Conservation (phyloP, 2,888 invertebrate species). For the Noctuana brunneofusca region DNA sequence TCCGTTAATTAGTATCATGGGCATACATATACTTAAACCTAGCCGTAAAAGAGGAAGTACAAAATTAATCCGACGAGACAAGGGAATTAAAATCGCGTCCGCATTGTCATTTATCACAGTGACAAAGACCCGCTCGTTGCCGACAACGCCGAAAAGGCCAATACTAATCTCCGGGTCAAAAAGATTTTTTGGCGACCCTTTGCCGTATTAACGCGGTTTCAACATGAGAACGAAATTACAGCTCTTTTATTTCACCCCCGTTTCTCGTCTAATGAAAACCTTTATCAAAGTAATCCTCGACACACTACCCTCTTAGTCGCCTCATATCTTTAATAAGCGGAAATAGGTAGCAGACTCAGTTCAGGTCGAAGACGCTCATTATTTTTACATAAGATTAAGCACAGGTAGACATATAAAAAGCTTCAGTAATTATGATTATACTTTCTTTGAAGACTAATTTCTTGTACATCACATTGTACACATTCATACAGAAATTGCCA, state of each 20-base stretch:
- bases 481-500: not conserved
- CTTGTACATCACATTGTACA: not conserved
- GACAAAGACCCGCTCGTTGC: conserved; percentile 22
- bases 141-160: conserved; percentile 33
- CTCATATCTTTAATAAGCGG: not conserved
- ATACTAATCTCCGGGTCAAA: conserved; percentile 58
- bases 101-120: conserved; percentile 26
- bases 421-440: not conserved
- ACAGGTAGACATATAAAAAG: not conserved
- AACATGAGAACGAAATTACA: conserved; percentile 63
- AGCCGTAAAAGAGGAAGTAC: conserved; percentile 1
- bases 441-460: not conserved
- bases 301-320: conserved; percentile 1
- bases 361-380: not conserved
- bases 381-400: not conserved
- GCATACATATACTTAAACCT: no score
- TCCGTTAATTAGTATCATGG: not conserved
- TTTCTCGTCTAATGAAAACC: conserved; percentile 62
- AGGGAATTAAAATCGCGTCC: conserved; percentile 22
- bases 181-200: conserved; percentile 56
- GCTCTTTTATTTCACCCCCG: conserved; percentile 57
- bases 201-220: conserved; percentile 61
- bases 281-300: conserved; percentile 46
- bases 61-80: conserved; percentile 5
- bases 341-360: not conserved